These are phyloP conservation scores for Dermolepida albohirtum DNA, from an alignment of 2,888 invertebrate species.

Conservation along the genomic window DNA sequence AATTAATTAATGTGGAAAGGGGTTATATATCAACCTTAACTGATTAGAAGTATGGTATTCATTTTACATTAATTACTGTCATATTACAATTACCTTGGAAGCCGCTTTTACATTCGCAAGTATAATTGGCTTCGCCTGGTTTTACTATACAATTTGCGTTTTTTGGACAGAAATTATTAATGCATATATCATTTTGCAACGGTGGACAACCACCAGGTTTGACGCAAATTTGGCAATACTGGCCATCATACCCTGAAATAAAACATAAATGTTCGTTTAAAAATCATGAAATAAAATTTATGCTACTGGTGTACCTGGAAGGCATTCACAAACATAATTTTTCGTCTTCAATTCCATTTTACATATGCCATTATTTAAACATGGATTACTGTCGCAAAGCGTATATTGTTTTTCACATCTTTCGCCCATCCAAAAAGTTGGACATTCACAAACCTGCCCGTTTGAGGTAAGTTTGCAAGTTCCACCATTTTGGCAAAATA, in stretches of 20 bases:
- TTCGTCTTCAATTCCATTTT: slow-evolving; percentile 64
- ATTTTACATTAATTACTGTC: too few species aligned
- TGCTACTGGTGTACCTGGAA: slow-evolving; percentile 61
- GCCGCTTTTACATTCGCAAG: slow-evolving; percentile 79
- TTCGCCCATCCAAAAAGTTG: slow-evolving; percentile 69
- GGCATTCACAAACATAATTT: slow-evolving; percentile 74
- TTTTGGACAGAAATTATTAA: slow-evolving; percentile 78
- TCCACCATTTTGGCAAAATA: slow-evolving; percentile 70
- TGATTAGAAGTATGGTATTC: too few species aligned
- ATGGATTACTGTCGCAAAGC: slow-evolving; percentile 71
- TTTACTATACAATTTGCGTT: slow-evolving; percentile 69
- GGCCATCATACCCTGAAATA: slow-evolving; percentile 17
- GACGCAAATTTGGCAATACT: slow-evolving; percentile 12
- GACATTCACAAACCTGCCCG: slow-evolving; percentile 71
- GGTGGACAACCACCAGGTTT: slow-evolving; percentile 65
- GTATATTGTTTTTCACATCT: slow-evolving; percentile 70
- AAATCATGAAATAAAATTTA: background rate
- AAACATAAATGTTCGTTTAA: background rate
- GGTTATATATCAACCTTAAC: too few species aligned
- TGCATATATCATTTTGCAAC: slow-evolving; percentile 71
- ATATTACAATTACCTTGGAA: slow-evolving; percentile 71
- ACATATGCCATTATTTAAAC: slow-evolving; percentile 75
- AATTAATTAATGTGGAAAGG: too few species aligned
- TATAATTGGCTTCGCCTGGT: slow-evolving; percentile 69
- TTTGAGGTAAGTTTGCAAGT: slow-evolving; percentile 67